A percentile compares a stretch with the other conserved stretches of the same genome.
phyloP scores from a whole-genome alignment of 2,797 vertebrate species.

The Apogon hyalosoma region DNA sequence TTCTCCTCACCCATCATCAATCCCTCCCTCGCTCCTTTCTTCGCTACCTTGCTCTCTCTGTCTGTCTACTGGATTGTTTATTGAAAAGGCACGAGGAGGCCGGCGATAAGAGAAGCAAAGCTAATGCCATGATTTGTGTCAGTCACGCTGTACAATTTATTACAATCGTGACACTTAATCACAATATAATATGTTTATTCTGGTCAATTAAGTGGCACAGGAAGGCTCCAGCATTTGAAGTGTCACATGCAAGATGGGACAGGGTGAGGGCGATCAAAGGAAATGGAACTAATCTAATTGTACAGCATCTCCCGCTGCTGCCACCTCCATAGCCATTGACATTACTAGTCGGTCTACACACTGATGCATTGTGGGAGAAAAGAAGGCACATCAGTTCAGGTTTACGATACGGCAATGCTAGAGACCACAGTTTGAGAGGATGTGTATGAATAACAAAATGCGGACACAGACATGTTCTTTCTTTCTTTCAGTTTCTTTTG shows the following conservation, averaged over 20 bases:
- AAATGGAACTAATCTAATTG: constrained; percentile 84
- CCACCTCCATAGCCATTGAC: constrained; percentile 45
- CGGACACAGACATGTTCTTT: background rate
- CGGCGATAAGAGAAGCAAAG: constrained; percentile 80
- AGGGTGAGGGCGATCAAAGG: constrained; percentile 77
- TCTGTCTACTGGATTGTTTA: constrained; percentile 76
- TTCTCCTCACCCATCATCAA: constrained; percentile 73
- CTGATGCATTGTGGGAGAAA: constrained; percentile 56
- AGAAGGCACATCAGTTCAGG: constrained; percentile 32
- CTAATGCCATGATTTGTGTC: constrained; percentile 85
- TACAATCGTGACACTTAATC: constrained; percentile 83
- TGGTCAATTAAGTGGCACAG: constrained; percentile 83
- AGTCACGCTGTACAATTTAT: constrained; percentile 83
- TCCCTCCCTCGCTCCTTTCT: constrained; percentile 54
- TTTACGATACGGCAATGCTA: constrained; percentile 26
- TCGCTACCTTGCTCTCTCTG: constrained; percentile 49
- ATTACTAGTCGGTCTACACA: constrained; percentile 40
- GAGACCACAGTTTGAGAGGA: too few species aligned
- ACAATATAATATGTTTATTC: constrained; percentile 87
- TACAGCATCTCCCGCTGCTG: constrained; percentile 62
- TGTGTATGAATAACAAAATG: constrained; percentile 4
- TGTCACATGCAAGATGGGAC: constrained; percentile 77
- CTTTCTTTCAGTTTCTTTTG: background rate
- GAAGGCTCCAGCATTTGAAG: constrained; percentile 75
- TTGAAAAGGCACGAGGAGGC: constrained; percentile 80